Conservation (phyloP, 2,797 vertebrate species). For the Parauchenoglanis punctatus region DNA sequence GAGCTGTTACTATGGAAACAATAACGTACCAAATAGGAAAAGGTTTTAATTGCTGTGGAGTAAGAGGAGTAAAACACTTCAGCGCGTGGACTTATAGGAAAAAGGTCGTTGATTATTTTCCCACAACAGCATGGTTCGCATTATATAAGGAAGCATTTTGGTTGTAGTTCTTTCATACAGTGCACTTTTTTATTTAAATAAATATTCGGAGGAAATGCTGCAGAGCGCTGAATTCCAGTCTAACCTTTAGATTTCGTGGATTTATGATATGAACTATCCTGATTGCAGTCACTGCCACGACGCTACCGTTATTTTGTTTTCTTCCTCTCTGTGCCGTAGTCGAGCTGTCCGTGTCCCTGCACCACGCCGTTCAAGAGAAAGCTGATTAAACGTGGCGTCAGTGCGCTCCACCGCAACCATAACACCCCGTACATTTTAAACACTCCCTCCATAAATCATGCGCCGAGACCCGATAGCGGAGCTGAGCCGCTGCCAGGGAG, state of each 20-base stretch:
- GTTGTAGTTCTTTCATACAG: too few relatives aligned
- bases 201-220: not conserved
- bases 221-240: not conserved
- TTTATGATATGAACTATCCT: not conserved
- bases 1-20: not conserved
- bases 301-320: not conserved
- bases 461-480: not conserved
- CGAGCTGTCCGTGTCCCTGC: not conserved
- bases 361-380: not conserved
- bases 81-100: not conserved
- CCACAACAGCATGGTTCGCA: not conserved
- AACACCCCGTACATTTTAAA: slow-evolving; percentile 1
- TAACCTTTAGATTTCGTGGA: not conserved
- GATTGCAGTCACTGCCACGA: not conserved
- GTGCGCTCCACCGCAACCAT: not conserved
- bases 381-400: slow-evolving; percentile 1
- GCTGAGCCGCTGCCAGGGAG: not conserved
- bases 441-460: not conserved
- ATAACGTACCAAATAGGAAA: not conserved
- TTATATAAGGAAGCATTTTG: not conserved
- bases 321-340: not conserved
- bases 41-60: not conserved
- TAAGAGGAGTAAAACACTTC: not conserved
- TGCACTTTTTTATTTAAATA: too few relatives aligned
- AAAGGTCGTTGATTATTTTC: not conserved